Evolutionary conservation across 2,797 vertebrate genomes (phyloP), one percentile per base, ranked within the genome.

Genomic region (Pantherophis alleghaniensis): DNA sequence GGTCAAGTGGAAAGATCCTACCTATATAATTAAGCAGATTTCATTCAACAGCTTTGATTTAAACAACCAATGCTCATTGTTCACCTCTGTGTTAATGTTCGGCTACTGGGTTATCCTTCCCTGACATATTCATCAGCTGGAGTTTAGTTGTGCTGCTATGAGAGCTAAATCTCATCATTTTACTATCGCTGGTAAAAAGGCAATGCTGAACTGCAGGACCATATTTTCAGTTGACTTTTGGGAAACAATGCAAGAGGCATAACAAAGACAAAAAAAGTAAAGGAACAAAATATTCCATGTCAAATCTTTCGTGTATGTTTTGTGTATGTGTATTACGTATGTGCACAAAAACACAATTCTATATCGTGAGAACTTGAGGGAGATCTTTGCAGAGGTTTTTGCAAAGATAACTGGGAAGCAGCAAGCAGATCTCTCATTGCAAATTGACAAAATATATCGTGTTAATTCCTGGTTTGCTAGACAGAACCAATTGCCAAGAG

Each of bases 241-340:
- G 26, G 57, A 86, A 51, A 26, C 13, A 83, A 61, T 37, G 22
- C 42, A 60, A 61, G 18, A 91, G 88, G 86, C 47, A 2, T 5
- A 94, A 95, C 42, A 87, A 86, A 86, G 51, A 91, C 1, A 90
- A 90, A 91, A 91, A 16, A 91, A 86, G 18, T 37, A n/a, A 93
- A 91, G 92, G 55, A 79, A 88, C 28, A 42, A 7, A 13, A 51
- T 51, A 1, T 91, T 0, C 92, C 1, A 60, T 94, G 2, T 56
- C 20, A 57, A 28, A 32, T 24, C n/a, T 87, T 53, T 24, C 1
- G 3, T n/a, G 37, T 7, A 63, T 60, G 32, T 37, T 92, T 88
- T 63, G 69, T n/a, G 3, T 56, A 26, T 59, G 26, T 28, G 0
- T 28, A 20, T 28, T 57, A 56, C 42, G 11, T 28, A 63, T 28